phyloP scores from a whole-genome alignment of 2,113 vertebrate genomes.

The Pangasianodon gigas region DNA sequence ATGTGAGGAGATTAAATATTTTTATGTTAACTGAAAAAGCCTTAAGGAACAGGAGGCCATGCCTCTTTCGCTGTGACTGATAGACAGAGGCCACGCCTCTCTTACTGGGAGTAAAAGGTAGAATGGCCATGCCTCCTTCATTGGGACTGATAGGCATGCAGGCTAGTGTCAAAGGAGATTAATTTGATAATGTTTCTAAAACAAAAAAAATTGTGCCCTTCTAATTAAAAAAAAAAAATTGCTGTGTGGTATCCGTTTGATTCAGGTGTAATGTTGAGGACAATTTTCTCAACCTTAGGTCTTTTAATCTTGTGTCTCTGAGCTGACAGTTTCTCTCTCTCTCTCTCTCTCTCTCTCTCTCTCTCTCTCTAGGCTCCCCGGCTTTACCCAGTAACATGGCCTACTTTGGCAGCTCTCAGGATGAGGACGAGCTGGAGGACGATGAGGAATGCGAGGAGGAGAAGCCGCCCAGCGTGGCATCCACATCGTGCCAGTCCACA shows the following conservation, averaged over 20 bases:
- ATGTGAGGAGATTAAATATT: neutral
- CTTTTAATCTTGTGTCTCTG: neutral
- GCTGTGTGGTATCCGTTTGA: neutral
- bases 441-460: slow-evolving; percentile 85
- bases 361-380: slow-evolving; percentile 80
- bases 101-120: neutral
- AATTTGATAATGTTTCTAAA: neutral
- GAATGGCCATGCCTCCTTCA: neutral
- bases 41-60: neutral
- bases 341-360: neutral
- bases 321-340: neutral
- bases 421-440: slow-evolving; percentile 88
- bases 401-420: slow-evolving; percentile 98
- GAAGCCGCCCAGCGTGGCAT: slow-evolving; percentile 81
- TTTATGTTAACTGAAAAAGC: neutral
- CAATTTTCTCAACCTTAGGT: neutral
- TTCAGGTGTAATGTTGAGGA: neutral
- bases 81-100: neutral
- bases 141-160: neutral
- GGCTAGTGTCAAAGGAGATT: neutral
- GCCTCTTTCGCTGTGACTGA: neutral
- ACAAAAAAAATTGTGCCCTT: neutral
- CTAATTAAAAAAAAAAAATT: neutral
- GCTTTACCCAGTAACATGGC: slow-evolving; percentile 96
- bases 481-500: slow-evolving; percentile 93